Evolutionary conservation across 2,888 invertebrate species (phyloP), one percentile per base, ranked within the genome.

Genomic region (Lithophane socia): DNA sequence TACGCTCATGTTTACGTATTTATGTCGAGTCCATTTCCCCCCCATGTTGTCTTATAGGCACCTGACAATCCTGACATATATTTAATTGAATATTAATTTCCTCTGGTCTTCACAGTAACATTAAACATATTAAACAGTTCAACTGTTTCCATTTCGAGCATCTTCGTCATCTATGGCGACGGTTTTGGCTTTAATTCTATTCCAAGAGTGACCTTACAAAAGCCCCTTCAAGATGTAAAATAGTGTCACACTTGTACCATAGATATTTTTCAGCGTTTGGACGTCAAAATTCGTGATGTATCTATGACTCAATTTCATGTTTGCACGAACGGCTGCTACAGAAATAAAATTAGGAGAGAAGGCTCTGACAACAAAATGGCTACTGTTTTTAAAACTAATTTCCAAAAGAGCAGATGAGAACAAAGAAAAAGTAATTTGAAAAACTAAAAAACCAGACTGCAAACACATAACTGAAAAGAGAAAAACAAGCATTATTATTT

Each of bases 21-120:
- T 37, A 60, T 24, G 65, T 64, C 80, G 16, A 68, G 5, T 42
- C 42, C 58, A 83, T 58, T 42, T 58, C 37, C 29, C 47, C 37
- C 37, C 64, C 68, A 37, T 47, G 73, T 61, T 8, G 56, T 64
- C 63, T 13, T 29, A 64, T 12, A 5, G n/a, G n/a, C 44, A 56
- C 9, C 56, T 56, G 42, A 18, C 16, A 24, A 24, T 42, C 12
- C 56, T 56, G 42, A 18, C 16, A 37, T 42, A 54, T 58, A 74
- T 61, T 72, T 52, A n/a, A 54, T 37, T 74, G 21, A 24, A 52
- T 21, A 37, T n/a, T 13, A 29, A 79, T 12, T 49, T 24, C 5
- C 2, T 64, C 3, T 52, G 9, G 9, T 29, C 12, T 52, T 61
- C n/a, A 60, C 3, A 49, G 37, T 10, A 29, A 29, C 29, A 29